phyloP scores from a whole-genome alignment of 1,140 invertebrate species.

The Drosophila burlai region DNA sequence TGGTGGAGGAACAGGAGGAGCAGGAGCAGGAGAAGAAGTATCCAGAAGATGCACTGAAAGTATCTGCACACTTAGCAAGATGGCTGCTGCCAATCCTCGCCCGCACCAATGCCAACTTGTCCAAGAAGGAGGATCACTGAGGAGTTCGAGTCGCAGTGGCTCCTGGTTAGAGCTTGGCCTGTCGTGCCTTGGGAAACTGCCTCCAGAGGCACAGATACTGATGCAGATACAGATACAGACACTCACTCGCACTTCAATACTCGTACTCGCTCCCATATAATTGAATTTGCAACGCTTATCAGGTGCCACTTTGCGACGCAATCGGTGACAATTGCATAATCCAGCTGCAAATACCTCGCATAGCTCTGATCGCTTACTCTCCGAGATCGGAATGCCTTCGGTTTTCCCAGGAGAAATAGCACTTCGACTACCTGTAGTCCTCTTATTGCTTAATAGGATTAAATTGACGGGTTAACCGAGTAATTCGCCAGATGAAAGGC shows the following conservation, averaged over 20 bases:
- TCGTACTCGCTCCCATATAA: slow-evolving; percentile 56
- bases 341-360: slow-evolving; percentile 56
- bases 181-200: slow-evolving; percentile 39
- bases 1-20: background rate
- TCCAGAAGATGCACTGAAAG: slow-evolving; percentile 17
- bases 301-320: slow-evolving; percentile 67
- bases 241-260: slow-evolving; percentile 40
- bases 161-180: slow-evolving; percentile 41
- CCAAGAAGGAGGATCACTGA: background rate
- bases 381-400: slow-evolving; percentile 21
- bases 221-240: slow-evolving; percentile 21
- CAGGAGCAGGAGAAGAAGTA: background rate
- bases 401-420: slow-evolving; percentile 6
- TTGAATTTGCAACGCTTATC: slow-evolving; percentile 81
- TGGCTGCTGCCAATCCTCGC: slow-evolving; percentile 70
- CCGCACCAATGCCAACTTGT: slow-evolving; percentile 31
- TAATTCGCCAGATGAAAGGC: background rate
- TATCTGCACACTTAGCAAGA: slow-evolving; percentile 54
- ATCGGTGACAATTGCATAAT: slow-evolving; percentile 81
- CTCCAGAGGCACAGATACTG: slow-evolving; percentile 35
- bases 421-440: slow-evolving; percentile 9
- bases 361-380: slow-evolving; percentile 25
- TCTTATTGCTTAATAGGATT: background rate
- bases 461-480: background rate
- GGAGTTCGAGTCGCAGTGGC: slow-evolving; percentile 4